Base-by-base conservation (phyloP, 2,797 vertebrate species). In the Cirrhinus mrigala region DNA sequence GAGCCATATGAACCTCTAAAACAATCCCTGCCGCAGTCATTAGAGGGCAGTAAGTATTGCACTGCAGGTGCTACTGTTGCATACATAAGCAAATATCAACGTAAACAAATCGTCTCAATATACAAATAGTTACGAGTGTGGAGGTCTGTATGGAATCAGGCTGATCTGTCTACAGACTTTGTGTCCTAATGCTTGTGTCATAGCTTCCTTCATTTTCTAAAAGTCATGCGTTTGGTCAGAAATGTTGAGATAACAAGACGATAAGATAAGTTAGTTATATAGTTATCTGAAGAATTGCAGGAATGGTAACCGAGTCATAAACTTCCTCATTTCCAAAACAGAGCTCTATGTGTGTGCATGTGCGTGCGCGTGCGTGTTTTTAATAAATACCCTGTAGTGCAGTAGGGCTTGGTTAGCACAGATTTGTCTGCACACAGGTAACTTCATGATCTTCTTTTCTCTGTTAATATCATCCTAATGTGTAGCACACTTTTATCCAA, bases 361-460 rank as follows among this genome's bases (percentile, higher is more conserved):
- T 8, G 6, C 3, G 22, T 1, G 24, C 0, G 24, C 0, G 18
- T 27, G 20, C n/a, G 3, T 20, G 7, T 48, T 75, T 27, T 64
- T 33, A 66, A 22, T 37, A 66, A 76, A 46, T 66, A 22, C 22
- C 2, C 2, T 40, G 48, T 16, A 20, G 24, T 69, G 48, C n/a
- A 5, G 40, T 22, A 29, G 64, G 33, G 64, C 37, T 78, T 3
- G 74, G 62, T 33, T 66, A 33, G 16, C 24, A 48, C 58, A 52
- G 60, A 66, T 84, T 58, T 46, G 64, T 64, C 16, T 46, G n/a
- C 37, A 7, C n/a, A 15, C 74, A 58, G 82, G 82, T 84, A 78
- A 69, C 24, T 8, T 27, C 62, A 2, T 3, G 6, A 62, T 9
- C 18, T 22, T 74, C 7, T 48, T 71, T 46, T 48, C 12, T 83